phyloP scores from a whole-genome alignment of 2,113 vertebrate genomes.

The Antechinus stuartii region DNA sequence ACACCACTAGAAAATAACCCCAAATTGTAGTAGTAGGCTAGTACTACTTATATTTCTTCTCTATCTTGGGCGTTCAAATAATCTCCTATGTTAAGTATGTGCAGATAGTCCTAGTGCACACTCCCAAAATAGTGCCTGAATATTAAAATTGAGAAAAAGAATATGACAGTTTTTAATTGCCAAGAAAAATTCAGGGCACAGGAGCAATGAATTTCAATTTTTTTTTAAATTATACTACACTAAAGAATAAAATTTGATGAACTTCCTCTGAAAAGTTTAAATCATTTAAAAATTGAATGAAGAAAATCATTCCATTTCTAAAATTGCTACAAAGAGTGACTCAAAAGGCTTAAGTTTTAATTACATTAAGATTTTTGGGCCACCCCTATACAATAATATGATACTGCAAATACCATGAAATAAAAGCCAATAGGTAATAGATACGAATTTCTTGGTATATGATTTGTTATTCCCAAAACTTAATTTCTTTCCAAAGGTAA shows the following conservation, averaged over 20 bases:
- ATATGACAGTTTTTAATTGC: not conserved
- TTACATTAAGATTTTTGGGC: not conserved
- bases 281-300: not conserved
- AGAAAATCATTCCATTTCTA: not conserved
- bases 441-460: not conserved
- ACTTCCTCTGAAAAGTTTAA: not conserved
- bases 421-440: not conserved
- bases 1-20: not conserved
- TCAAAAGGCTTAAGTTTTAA: not conserved
- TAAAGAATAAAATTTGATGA: not conserved
- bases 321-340: not conserved
- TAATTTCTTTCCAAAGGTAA: not conserved
- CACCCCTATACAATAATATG: not conserved
- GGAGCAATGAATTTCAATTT: not conserved
- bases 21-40: not conserved
- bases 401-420: not conserved
- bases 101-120: not conserved
- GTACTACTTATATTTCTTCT: slow-evolving; percentile 1
- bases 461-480: not conserved
- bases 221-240: not conserved
- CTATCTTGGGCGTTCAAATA: slow-evolving; percentile 47
- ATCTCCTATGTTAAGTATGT: slow-evolving; percentile 39
- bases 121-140: not conserved
- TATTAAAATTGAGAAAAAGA: not conserved
- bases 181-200: not conserved